Percentiles rank a stretch among this genome's conserved stretches.
Evolutionary conservation across 2,113 vertebrate genomes (phyloP).

Genomic region (Connochaetes taurinus): DNA sequence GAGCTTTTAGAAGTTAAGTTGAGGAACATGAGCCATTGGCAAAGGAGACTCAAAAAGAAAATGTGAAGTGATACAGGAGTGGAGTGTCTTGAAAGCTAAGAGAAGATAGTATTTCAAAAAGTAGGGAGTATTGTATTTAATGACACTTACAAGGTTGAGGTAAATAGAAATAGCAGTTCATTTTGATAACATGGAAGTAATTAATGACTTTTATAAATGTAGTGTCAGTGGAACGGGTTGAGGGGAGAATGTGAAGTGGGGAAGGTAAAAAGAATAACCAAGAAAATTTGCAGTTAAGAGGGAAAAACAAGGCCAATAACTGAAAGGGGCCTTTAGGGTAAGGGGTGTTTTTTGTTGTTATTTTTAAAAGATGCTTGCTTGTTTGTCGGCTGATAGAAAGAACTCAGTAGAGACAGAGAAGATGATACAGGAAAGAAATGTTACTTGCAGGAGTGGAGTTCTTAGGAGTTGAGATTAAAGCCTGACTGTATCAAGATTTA

Average conservation of each 20-base stretch:
- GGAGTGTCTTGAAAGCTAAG: not conserved
- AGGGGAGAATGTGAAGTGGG: not conserved
- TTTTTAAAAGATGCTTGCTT: not conserved
- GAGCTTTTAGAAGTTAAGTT: not conserved
- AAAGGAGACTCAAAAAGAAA: not conserved
- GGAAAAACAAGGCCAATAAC: not conserved
- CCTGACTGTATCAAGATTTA: not conserved
- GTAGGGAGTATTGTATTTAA: not conserved
- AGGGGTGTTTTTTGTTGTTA: not conserved
- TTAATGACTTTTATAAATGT: not conserved
- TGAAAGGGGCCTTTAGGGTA: not conserved
- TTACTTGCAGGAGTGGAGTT: not conserved
- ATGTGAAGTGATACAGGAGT: not conserved
- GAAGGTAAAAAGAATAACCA: not conserved
- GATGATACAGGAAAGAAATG: not conserved
- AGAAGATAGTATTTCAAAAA: not conserved
- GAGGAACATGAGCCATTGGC: not conserved
- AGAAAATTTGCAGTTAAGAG: not conserved
- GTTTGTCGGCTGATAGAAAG: not conserved
- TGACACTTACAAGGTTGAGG: not conserved
- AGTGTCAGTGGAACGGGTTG: not conserved
- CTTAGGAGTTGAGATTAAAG: not conserved
- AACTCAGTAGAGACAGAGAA: not conserved
- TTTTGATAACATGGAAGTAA: not conserved
- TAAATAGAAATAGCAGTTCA: not conserved